A percentile compares a stretch with the other conserved stretches of the same genome.
These are phyloP conservation scores for Geotrypetes seraphini DNA, from an alignment of 2,797 vertebrate species.

Conservation along the genomic window DNA sequence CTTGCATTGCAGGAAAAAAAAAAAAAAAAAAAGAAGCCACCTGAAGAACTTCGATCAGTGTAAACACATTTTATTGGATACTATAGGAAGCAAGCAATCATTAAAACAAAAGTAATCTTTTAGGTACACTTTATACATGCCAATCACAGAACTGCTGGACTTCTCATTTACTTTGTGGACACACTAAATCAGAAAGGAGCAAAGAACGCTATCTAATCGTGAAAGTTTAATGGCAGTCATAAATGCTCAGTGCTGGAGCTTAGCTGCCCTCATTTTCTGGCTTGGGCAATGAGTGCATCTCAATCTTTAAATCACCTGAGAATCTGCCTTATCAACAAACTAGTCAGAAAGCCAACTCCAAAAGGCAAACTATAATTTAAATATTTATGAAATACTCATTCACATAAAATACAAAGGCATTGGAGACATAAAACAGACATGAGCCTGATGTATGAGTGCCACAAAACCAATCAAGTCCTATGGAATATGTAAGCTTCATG, in stretches of 20 bases:
- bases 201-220: not conserved
- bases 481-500: slow-evolving; percentile 7
- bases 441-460: slow-evolving; percentile 47
- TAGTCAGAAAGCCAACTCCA: slow-evolving; percentile 23
- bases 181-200: slow-evolving; percentile 9
- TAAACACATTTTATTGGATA: slow-evolving; percentile 13
- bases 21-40: no score
- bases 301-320: slow-evolving; percentile 48
- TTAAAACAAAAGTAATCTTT: slow-evolving; percentile 5
- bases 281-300: slow-evolving; percentile 16
- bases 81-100: not conserved
- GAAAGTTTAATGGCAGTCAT: not conserved
- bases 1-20: no score
- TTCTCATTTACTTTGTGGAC: slow-evolving; percentile 13
- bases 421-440: slow-evolving; percentile 32
- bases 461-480: slow-evolving; percentile 23
- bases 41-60: slow-evolving; percentile 11
- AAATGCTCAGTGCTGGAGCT: not conserved
- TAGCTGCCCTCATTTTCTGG: not conserved
- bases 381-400: slow-evolving; percentile 18
- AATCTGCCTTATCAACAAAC: slow-evolving; percentile 41
- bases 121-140: slow-evolving; percentile 22
- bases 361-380: slow-evolving; percentile 13
- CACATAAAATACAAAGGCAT: slow-evolving; percentile 41
- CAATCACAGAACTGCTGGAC: slow-evolving; percentile 9